Base-by-base conservation (phyloP, 2,797 vertebrate genomes). In the Poeciliopsis presidionis region DNA sequence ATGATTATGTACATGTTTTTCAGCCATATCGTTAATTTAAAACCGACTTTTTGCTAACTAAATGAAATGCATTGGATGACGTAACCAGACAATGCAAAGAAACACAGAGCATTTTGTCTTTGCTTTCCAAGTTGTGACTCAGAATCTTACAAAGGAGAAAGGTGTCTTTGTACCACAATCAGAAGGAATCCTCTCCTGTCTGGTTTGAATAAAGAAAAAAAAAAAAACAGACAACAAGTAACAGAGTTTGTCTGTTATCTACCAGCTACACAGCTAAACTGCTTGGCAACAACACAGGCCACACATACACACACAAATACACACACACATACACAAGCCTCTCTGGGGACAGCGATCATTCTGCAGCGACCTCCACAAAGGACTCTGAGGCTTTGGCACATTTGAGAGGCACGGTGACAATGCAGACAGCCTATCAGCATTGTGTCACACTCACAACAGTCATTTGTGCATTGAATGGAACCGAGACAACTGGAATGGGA, bases 361-460 rank as follows among this genome's bases (percentile, higher is more conserved):
- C 84, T 87, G 79, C 46, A 67, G n/a, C 70, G n/a, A 79, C 82
- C 81, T 81, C 87, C n/a, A 84, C 91, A 91, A 88, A 92, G 85
- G 90, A 80, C 88, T 83, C 86, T 7, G 76, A 84, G 83, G 88
- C 75, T 90, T 85, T 74, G 84, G 73, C 78, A 81, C 90, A 83
- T 87, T 77, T 80, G 53, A 88, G 86, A 92, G 90, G 86, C 86
- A 83, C 33, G 36, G 87, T 75, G 76, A 95, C 93, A 94, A 94
- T 93, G 92, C 86, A 88, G 86, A 87, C 85, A 65, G 80, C 76
- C 89, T 92, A 94, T 94, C 91, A 88, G 91, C 74, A 79, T 61
- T 73, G 78, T 85, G 80, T 82, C 89, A 89, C 87, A 57, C 81
- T 85, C 83, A 81, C 81, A 75, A 73, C 82, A 61, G 82, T 86